Conservation (phyloP, 2,113 vertebrate genomes). For the Monarcha castaneiventris region DNA sequence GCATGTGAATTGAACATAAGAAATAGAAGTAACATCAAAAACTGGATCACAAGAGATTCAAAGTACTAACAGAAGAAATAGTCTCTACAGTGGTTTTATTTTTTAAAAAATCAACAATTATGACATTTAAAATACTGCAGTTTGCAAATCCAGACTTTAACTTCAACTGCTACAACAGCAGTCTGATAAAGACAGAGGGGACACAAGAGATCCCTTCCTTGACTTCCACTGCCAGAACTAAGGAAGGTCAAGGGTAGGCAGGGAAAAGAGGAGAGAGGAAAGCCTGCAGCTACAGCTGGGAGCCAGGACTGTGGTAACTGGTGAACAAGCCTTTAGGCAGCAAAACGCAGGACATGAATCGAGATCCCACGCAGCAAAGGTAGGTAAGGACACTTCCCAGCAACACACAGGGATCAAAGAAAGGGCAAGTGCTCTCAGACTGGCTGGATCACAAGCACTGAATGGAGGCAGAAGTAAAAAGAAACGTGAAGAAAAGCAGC, state of each 20-base stretch:
- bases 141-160: not conserved
- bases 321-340: not conserved
- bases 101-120: not conserved
- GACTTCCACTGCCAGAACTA: not conserved
- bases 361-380: not conserved
- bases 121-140: not conserved
- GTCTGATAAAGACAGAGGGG: not conserved
- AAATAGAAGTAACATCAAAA: not conserved
- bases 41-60: not conserved
- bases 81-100: not conserved
- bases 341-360: not conserved
- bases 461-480: not conserved
- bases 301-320: not conserved
- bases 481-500: not conserved
- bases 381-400: not conserved
- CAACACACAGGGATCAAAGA: slow-evolving; percentile 20
- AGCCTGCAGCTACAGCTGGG: not conserved
- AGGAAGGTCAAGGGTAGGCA: not conserved
- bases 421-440: not conserved
- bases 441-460: not conserved
- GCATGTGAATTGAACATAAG: not conserved
- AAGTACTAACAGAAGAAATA: not conserved
- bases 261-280: not conserved
- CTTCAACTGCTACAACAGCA: not conserved
- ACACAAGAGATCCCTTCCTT: not conserved